Evolutionary conservation across 64 coral and sea anemone genomes (phyloP).

Genomic region (Trachythela sp.): DNA sequence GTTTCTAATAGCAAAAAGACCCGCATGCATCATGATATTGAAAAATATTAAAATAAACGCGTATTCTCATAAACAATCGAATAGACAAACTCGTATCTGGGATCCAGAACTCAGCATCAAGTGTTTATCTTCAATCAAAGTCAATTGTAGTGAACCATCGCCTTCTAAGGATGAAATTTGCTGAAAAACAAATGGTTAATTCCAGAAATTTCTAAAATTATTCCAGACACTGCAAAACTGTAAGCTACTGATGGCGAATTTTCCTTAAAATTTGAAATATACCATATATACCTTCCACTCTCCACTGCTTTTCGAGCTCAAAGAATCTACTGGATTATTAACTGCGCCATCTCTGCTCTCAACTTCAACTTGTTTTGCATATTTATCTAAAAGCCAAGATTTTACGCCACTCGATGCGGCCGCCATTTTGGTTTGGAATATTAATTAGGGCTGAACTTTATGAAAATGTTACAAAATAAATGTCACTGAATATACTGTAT

Average conservation of each 20-base stretch:
- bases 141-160: conserved; percentile 24
- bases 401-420: background rate
- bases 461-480: too few species aligned
- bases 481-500: too few species aligned
- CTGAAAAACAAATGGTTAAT: conserved; percentile 26
- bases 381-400: conserved; percentile 79
- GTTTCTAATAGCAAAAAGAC: too few species aligned
- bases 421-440: conserved; percentile 23
- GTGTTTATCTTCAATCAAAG: conserved; percentile 52
- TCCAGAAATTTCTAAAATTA: too few species aligned
- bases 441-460: background rate
- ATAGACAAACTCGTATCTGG: conserved; percentile 32
- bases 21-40: too few species aligned
- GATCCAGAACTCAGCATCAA: conserved; percentile 39
- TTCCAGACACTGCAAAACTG: too few species aligned
- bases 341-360: background rate
- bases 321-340: background rate
- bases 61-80: background rate
- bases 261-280: background rate
- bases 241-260: too few species aligned
- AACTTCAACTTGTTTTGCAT: conserved; percentile 62
- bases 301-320: conserved; percentile 1
- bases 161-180: conserved; percentile 35
- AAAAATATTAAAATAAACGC: background rate
- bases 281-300: conserved; percentile 72